phyloP scores from a whole-genome alignment of 2,797 vertebrate genomes.

The Artibeus jamaicensis region DNA sequence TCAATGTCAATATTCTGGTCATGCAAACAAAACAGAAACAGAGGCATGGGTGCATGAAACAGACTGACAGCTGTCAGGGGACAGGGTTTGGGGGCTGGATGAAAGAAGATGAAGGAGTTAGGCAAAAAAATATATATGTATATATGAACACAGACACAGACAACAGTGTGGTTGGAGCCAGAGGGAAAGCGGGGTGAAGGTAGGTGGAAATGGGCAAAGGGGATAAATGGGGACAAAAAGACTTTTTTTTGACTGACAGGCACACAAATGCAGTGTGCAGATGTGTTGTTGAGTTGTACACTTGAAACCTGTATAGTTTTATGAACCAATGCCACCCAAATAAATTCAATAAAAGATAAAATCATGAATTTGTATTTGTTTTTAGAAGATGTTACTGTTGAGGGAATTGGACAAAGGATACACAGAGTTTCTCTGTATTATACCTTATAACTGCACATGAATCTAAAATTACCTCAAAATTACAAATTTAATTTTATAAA shows the following conservation, averaged over 20 bases:
- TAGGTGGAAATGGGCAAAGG: not conserved
- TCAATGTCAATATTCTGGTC: not conserved
- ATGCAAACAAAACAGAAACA: not conserved
- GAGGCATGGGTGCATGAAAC: not conserved
- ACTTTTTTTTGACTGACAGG: not conserved
- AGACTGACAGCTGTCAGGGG: not conserved
- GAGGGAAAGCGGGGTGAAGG: not conserved
- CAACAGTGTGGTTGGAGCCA: not conserved
- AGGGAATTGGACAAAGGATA: not conserved
- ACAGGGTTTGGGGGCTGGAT: not conserved
- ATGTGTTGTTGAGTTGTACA: not conserved
- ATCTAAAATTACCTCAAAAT: slow-evolving; percentile 5
- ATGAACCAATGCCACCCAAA: not conserved
- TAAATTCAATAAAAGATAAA: not conserved
- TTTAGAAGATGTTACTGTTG: not conserved
- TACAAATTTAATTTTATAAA: not conserved
- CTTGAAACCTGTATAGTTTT: not conserved
- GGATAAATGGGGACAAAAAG: not conserved
- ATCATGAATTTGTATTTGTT: not conserved
- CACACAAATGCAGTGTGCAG: not conserved
- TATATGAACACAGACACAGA: not conserved
- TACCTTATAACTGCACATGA: not conserved
- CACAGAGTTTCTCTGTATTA: not conserved
- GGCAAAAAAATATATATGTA: not conserved
- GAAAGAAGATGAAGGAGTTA: not conserved